Evolutionary conservation across 2,113 vertebrate genomes (phyloP).

Genomic region (Cyanoderma ruficeps): DNA sequence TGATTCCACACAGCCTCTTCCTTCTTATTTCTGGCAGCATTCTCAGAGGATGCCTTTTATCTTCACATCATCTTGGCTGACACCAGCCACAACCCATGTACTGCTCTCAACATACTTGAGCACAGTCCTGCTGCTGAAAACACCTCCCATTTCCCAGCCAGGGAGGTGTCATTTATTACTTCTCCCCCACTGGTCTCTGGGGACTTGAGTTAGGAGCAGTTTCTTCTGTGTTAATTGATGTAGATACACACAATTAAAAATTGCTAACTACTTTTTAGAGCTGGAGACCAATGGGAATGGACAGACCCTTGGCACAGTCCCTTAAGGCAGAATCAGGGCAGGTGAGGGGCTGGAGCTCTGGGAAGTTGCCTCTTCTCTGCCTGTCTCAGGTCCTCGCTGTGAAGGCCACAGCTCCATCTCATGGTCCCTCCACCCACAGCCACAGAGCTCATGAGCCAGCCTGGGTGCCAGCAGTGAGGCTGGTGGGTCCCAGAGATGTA

Average conservation of each 20-base stretch:
- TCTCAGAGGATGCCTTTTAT: conserved; percentile 1
- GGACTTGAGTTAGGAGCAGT: not conserved
- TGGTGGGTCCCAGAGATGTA: not conserved
- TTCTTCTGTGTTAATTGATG: not conserved
- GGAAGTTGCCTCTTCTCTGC: not conserved
- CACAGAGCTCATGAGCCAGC: not conserved
- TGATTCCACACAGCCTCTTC: conserved; percentile 19
- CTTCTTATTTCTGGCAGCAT: conserved; percentile 45
- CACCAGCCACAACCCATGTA: not conserved
- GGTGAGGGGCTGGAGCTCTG: not conserved
- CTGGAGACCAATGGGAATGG: not conserved
- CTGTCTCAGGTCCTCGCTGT: rapidly evolving
- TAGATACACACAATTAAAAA: not conserved
- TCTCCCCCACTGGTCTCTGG: not conserved
- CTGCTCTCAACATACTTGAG: not conserved
- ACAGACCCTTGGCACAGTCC: not conserved
- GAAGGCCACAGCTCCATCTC: not conserved
- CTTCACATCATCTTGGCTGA: not conserved
- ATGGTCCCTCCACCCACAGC: not conserved
- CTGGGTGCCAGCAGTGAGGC: not conserved
- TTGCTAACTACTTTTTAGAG: not conserved
- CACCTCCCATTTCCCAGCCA: not conserved
- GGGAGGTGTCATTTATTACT: not conserved
- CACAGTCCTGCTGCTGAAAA: not conserved
- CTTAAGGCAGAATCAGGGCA: not conserved